Base-by-base conservation (phyloP, 2,113 vertebrate genomes). In the Meriones unguiculatus region DNA sequence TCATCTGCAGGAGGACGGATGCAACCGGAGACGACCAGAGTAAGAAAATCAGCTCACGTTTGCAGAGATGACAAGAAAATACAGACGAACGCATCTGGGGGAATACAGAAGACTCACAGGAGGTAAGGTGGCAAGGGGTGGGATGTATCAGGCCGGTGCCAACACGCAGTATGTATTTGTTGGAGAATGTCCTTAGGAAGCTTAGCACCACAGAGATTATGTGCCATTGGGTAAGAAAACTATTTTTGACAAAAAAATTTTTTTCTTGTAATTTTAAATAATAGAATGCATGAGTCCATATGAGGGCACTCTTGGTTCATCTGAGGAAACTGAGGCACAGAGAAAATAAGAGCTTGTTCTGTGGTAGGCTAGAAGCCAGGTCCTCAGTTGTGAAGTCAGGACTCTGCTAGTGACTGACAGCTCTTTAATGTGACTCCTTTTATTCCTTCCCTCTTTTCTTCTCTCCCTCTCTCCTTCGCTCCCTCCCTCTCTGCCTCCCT, bases 91-190 rank as follows among this genome's bases (percentile, higher is more conserved):
- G 7, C 70, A 67, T 72, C 32, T 20, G 0, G 52, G 35, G 41
- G 52, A 5, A 10, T 1, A 18, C 4, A 88, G 69, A 50, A 38
- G 52, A 38, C 24, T 38, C 32, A 15, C 6, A 2, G 65, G 24
- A 30, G 14, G 25, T 2, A 12, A 11, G 14, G 32, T 0, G 2
- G 67, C 46, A 57, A 57, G 22, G 13, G 11, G 35, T 2, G 18
- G 52, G 87, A 15, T 3, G 22, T 4, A 20, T 38, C 35, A 41
- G 15, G 35, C 3, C 22, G 17, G 38, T 87, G 11, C 50, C 32
- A 73, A 18, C 35, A 15, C 17, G 11, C 3, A 9, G 11, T 72
- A 35, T 73, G 25, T 57, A 24, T 30, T 41, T 41, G 52, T 57
- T 25, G 28, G 52, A 72, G 50, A 57, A 38, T 9, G 35, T 2